Conservation (phyloP, 2,113 vertebrate species). For the Ascaphus truei region DNA sequence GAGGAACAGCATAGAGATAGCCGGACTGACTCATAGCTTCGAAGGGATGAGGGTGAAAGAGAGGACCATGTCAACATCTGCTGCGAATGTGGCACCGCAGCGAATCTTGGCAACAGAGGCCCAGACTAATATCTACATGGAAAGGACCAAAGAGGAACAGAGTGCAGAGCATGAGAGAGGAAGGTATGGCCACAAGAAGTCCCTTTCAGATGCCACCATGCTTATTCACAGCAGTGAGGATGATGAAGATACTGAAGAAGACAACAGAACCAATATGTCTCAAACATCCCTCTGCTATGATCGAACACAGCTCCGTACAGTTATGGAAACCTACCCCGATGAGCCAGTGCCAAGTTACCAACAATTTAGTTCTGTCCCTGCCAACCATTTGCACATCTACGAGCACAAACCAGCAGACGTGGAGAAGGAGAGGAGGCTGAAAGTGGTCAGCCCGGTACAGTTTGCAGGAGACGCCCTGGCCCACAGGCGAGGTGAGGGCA, state of each 20-base stretch:
- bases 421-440: conserved; percentile 57
- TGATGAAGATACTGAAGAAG: conserved; percentile 85
- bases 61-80: conserved; percentile 74
- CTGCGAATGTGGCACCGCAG: conserved; percentile 64
- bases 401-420: conserved; percentile 74
- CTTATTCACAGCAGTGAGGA: conserved; percentile 94
- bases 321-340: conserved; percentile 55
- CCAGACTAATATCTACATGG: conserved; percentile 70
- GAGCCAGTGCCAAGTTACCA: conserved; percentile 70
- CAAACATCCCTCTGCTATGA: conserved; percentile 58
- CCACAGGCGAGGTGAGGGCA: conserved; percentile 61
- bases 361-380: conserved; percentile 59
- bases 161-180: conserved; percentile 55
- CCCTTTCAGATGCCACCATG: conserved; percentile 93
- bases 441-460: conserved; percentile 47
- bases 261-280: conserved; percentile 48
- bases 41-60: conserved; percentile 88
- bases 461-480: conserved; percentile 52
- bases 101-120: conserved; percentile 61
- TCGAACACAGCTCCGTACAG: conserved; percentile 47
- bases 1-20: conserved; percentile 91
- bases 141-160: conserved; percentile 69
- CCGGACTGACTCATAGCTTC: conserved; percentile 76
- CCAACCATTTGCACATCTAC: conserved; percentile 66
- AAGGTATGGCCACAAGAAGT: conserved; percentile 85